These are phyloP conservation scores for Polyommatus iphigenia DNA, from an alignment of 2,888 invertebrate genomes.

Conservation along the genomic window DNA sequence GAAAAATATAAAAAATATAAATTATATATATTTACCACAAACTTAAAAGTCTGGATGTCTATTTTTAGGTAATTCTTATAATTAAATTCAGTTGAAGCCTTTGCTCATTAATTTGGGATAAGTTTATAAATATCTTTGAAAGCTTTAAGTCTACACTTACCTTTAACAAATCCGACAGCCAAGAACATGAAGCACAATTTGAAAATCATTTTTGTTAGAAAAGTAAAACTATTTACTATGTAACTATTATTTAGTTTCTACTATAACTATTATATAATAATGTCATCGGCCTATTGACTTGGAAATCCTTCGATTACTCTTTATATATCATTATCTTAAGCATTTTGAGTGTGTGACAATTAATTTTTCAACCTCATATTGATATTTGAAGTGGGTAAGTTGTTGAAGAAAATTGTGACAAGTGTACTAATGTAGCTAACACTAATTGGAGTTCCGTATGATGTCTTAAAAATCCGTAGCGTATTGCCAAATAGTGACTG, in stretches of 20 bases:
- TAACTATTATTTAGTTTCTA: neutral
- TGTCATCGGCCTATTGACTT: constrained; percentile 3
- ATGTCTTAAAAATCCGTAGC: neutral
- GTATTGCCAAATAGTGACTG: too few relatives aligned
- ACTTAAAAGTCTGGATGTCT: neutral
- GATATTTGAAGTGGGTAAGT: neutral
- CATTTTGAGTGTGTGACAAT: constrained; percentile 5
- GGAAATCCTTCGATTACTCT: neutral
- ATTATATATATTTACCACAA: neutral
- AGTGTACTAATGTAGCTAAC: neutral
- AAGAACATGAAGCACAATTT: constrained; percentile 14
- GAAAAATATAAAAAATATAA: too few relatives aligned
- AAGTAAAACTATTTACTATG: neutral
- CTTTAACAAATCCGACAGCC: constrained; percentile 10
- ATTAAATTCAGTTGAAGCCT: neutral
- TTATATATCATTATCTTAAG: constrained; percentile 24
- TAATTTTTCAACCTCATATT: constrained; percentile 18
- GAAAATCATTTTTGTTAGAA: constrained; percentile 2
- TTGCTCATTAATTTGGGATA: neutral
- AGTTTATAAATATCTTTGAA: neutral
- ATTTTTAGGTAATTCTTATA: neutral
- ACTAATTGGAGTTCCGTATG: neutral
- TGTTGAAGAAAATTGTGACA: neutral
- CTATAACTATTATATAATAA: constrained; percentile 3
- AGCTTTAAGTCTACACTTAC: neutral